Conservation (phyloP, 2,888 invertebrate genomes). For the Acrobasis repandana region DNA sequence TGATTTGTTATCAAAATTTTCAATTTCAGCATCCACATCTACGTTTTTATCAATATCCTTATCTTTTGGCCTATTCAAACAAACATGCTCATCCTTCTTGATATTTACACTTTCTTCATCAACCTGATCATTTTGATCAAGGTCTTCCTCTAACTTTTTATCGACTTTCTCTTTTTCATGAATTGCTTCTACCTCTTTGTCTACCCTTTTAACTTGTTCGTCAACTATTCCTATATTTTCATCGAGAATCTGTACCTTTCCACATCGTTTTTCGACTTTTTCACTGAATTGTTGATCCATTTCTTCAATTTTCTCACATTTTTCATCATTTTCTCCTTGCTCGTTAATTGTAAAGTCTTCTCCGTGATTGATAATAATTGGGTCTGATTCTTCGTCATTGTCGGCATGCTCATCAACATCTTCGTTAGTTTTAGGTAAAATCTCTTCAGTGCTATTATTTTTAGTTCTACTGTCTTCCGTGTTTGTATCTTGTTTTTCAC, state of each 20-base stretch:
- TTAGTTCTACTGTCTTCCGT: conserved; percentile 23
- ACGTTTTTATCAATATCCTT: neutral
- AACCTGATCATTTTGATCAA: conserved; percentile 16
- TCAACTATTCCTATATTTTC: no score
- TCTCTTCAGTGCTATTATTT: conserved; percentile 30
- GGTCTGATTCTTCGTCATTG: conserved; percentile 6
- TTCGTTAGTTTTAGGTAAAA: conserved; percentile 22
- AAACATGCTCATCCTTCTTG: neutral
- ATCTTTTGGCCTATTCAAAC: neutral
- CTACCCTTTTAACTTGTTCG: neutral
- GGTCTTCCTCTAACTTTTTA: conserved; percentile 25
- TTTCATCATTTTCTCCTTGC: neutral
- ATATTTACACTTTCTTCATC: conserved; percentile 22
- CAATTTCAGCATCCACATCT: neutral
- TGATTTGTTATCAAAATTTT: no score
- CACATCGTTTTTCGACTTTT: neutral
- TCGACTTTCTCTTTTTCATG: conserved; percentile 27
- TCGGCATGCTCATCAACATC: conserved; percentile 15
- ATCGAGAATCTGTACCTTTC: no score
- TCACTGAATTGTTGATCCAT: neutral
- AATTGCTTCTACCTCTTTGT: neutral
- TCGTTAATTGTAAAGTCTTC: conserved; percentile 11
- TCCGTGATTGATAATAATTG: conserved; percentile 13
- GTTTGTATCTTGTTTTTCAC: neutral
- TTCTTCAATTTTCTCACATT: neutral